Evolutionary conservation across 2,797 vertebrate genomes (phyloP).

Genomic region (Platalea minor): DNA sequence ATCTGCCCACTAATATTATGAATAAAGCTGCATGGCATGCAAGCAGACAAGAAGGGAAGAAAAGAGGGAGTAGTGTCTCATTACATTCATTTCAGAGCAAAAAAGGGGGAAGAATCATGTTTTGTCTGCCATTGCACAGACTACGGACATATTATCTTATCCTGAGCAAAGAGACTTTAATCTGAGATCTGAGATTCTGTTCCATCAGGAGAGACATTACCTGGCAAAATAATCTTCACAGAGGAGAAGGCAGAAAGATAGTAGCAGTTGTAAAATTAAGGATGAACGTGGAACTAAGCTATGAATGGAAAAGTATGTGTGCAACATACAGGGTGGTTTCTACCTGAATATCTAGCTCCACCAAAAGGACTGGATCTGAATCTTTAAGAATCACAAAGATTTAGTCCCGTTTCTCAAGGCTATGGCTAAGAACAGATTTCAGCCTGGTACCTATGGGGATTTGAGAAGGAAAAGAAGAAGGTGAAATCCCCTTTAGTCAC

Average conservation of each 20-base stretch:
- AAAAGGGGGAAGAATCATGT: background rate
- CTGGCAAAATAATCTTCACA: background rate
- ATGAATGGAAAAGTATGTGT: background rate
- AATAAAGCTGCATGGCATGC: background rate
- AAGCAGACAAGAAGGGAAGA: background rate
- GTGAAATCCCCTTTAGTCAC: background rate
- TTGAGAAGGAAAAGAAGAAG: background rate
- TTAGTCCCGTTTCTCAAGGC: background rate
- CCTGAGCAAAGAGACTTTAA: background rate
- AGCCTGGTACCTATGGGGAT: background rate
- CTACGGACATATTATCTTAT: background rate
- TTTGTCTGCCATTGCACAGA: background rate
- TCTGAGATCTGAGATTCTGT: background rate
- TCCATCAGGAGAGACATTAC: background rate
- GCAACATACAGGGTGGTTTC: background rate
- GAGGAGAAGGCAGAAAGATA: background rate
- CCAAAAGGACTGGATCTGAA: constrained; percentile 29
- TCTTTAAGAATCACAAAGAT: background rate
- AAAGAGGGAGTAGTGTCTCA: background rate
- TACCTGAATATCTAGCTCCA: constrained; percentile 46
- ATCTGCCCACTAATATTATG: background rate
- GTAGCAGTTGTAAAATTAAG: background rate
- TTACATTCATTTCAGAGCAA: background rate
- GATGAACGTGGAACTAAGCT: background rate
- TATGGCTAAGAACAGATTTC: background rate